Percentiles rank a stretch among this genome's conserved stretches.
phyloP scores from a whole-genome alignment of 2,797 vertebrate genomes.

The Orestias chungarensis region DNA sequence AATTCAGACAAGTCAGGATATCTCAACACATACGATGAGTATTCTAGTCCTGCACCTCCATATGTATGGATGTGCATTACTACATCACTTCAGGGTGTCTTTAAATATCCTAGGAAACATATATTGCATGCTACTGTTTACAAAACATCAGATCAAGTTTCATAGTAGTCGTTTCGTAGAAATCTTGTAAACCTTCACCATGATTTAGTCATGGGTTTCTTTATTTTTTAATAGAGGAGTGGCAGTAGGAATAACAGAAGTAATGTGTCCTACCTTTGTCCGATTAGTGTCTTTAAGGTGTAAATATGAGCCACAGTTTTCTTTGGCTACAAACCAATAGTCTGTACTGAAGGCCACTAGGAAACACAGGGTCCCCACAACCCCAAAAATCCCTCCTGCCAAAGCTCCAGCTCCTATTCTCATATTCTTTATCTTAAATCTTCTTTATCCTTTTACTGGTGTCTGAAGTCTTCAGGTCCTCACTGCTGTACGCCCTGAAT shows the following conservation, averaged over 20 bases:
- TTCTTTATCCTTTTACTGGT: slow-evolving; percentile 3
- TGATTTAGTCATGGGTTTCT: slow-evolving; percentile 1
- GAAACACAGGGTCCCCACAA: slow-evolving; percentile 82
- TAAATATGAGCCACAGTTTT: slow-evolving; percentile 75
- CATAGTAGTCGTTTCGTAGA: slow-evolving; percentile 19
- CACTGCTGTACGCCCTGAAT: slow-evolving; percentile 24
- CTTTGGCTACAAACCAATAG: slow-evolving; percentile 88
- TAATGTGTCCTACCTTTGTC: slow-evolving; percentile 67
- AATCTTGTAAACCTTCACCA: not conserved
- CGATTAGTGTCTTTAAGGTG: slow-evolving; percentile 54
- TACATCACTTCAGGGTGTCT: slow-evolving; percentile 17
- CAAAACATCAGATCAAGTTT: slow-evolving; percentile 38
- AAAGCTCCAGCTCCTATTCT: slow-evolving; percentile 82
- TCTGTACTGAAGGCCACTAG: slow-evolving; percentile 86
- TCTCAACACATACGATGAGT: not conserved
- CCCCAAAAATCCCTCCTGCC: slow-evolving; percentile 81
- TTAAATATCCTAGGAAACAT: slow-evolving; percentile 38
- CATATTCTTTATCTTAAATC: slow-evolving; percentile 73
- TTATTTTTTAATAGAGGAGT: not conserved
- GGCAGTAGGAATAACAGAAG: not conserved
- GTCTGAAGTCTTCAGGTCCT: slow-evolving; percentile 18
- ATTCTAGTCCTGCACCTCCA: not conserved
- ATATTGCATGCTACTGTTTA: not conserved
- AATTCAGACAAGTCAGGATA: not conserved
- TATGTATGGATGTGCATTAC: not conserved